Evolutionary conservation across 2,797 vertebrate species (phyloP).

Genomic region (Phalloptychus januarius): DNA sequence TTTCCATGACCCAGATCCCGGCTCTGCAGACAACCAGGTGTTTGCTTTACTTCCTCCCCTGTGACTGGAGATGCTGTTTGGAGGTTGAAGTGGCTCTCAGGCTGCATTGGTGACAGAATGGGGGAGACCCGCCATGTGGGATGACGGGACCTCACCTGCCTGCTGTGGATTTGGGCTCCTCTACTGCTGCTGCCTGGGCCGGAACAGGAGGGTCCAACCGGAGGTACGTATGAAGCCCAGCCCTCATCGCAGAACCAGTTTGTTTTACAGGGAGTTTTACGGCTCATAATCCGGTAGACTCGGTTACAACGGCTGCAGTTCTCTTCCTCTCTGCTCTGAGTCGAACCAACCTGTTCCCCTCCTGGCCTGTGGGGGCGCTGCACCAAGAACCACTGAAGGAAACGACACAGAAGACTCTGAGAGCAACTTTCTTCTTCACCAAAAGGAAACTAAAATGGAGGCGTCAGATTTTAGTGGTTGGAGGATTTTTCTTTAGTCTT

Average conservation of each 20-base stretch:
- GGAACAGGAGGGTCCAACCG: slow-evolving; percentile 78
- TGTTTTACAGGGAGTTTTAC: slow-evolving; percentile 5
- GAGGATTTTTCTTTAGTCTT: background rate
- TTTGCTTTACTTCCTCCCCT: background rate
- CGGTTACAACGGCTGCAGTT: background rate
- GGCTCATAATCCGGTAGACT: background rate
- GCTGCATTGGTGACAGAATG: slow-evolving; percentile 69
- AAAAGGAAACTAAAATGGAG: background rate
- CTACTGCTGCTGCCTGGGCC: slow-evolving; percentile 77
- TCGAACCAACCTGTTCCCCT: background rate
- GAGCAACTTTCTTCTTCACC: background rate
- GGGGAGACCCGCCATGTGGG: slow-evolving; percentile 74
- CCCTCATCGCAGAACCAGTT: slow-evolving; percentile 1
- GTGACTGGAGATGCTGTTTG: slow-evolving; percentile 25
- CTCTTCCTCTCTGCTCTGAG: too few relatives aligned
- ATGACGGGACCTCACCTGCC: slow-evolving; percentile 68
- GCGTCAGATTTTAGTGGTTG: background rate
- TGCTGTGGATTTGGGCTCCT: slow-evolving; percentile 79
- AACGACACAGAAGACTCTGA: background rate
- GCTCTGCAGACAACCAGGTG: slow-evolving; percentile 1
- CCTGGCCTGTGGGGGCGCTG: background rate
- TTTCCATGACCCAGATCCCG: background rate
- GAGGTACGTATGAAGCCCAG: slow-evolving; percentile 69
- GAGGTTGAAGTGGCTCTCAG: slow-evolving; percentile 45
- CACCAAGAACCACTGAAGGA: background rate